phyloP scores from a whole-genome alignment of 2,113 vertebrate species.

The Odocoileus hemionus region DNA sequence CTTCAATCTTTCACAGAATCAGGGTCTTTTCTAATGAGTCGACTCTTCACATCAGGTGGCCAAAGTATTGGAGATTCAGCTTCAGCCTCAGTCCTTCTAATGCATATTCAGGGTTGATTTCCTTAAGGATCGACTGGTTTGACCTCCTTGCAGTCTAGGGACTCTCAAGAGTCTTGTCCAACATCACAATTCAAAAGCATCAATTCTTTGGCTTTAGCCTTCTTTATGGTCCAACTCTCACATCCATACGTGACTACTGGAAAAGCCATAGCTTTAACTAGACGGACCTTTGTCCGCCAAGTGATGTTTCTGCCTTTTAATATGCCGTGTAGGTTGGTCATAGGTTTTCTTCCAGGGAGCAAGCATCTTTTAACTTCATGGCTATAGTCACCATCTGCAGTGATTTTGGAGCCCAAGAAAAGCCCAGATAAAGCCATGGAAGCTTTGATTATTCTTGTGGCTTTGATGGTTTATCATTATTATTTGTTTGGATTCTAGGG shows the following conservation, averaged over 20 bases:
- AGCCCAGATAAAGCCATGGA: not conserved
- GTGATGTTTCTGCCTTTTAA: not conserved
- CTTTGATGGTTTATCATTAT: not conserved
- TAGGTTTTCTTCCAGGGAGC: not conserved
- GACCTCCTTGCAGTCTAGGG: not conserved
- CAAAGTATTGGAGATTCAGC: not conserved
- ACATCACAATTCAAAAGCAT: not conserved
- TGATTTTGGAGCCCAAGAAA: not conserved
- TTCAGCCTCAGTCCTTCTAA: not conserved
- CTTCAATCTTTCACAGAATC: not conserved
- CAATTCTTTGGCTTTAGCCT: not conserved
- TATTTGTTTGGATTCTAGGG: not conserved
- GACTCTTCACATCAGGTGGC: not conserved
- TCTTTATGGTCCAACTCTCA: not conserved
- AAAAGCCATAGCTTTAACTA: not conserved
- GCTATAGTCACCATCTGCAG: not conserved
- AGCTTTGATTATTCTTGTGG: not conserved
- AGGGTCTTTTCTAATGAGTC: not conserved
- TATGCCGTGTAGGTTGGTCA: not conserved
- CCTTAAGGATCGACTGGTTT: not conserved
- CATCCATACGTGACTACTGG: not conserved
- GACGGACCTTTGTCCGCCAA: rapidly evolving
- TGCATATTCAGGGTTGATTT: not conserved
- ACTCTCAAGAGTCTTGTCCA: not conserved
- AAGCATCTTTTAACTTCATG: not conserved